Evolutionary conservation across 2,888 invertebrate genomes (phyloP), one percentile per base, ranked within the genome.

Genomic region (Hecatera dysodea): DNA sequence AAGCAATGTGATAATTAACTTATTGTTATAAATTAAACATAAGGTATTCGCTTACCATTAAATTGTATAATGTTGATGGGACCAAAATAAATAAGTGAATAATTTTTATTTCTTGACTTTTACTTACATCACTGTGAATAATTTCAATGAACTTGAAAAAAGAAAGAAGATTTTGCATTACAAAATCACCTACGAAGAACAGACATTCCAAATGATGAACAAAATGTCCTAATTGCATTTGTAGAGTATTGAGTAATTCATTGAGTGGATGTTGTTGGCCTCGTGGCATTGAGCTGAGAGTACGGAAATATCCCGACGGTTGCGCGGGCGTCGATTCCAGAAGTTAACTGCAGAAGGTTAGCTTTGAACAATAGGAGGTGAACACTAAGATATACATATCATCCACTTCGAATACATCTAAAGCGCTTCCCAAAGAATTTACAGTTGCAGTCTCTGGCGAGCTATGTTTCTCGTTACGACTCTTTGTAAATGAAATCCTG

Each of bases 201-300:
- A 48, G 56, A 33, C 52, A 17, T 68, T 15, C 55, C 17, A 68
- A 22, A 33, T 64, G 57, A 61, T 27, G 61, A 42, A n/a, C 1
- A 67, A 72, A 72, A 79, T 69, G 63, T 68, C 76, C 72, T 83
- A 85, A 86, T 85, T 85, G 75, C 83, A 77, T 85, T 83, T 84
- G 84, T 83, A 74, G 82, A 85, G 88, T 87, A 90, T 91, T 92
- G 91, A 91, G 88, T 92, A 91, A 93, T 90, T 89, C 92, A 93
- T 92, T 91, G 91, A 94, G 89, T 72, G 84, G 86, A 87, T 89
- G 94, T 91, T 93, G 91, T 93, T 95, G 94, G 93, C 95, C 95
- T 87, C 93, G 91, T 94, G 95, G 93, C 95, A 95, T 94, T 95
- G 95, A 93, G 91, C 87, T 82, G 42, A 39, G 70, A 67, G 83